phyloP scores from a whole-genome alignment of 2,797 vertebrate species.

The Hyperoplus immaculatus region DNA sequence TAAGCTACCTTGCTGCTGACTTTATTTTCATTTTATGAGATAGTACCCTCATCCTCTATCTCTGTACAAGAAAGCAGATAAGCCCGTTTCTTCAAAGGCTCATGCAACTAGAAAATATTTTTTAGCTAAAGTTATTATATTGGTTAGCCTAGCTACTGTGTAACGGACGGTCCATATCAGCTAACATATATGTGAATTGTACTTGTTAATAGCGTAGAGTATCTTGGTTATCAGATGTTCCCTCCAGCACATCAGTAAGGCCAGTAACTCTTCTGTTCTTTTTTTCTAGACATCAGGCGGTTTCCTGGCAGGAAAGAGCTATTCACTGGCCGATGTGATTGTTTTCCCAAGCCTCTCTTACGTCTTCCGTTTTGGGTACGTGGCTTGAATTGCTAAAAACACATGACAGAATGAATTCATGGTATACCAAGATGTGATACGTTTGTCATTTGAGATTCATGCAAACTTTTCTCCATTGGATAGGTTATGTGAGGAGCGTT shows the following conservation, averaged over 20 bases:
- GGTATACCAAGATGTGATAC: neutral
- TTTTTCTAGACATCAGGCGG: conserved; percentile 43
- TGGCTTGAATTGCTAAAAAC: neutral
- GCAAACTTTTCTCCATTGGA: neutral
- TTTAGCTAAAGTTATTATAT: neutral
- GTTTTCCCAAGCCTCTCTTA: conserved; percentile 72
- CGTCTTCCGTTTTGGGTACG: conserved; percentile 75
- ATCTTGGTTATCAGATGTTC: neutral
- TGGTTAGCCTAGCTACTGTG: neutral
- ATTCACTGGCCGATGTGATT: conserved; percentile 80
- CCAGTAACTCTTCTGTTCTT: neutral
- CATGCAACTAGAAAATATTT: neutral
- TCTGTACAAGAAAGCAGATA: neutral
- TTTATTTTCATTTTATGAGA: neutral
- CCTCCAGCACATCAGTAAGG: neutral
- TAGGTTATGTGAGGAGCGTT: conserved; percentile 74
- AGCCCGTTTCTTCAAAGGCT: neutral
- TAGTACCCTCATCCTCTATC: neutral
- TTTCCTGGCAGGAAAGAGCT: conserved; percentile 76
- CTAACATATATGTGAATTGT: neutral
- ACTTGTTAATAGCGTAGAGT: neutral
- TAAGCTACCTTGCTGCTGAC: neutral
- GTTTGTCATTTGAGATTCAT: neutral
- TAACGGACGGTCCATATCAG: no score
- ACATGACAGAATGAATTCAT: neutral